Base-by-base conservation (phyloP, 2,888 invertebrate species). In the Celastrina argiolus region DNA sequence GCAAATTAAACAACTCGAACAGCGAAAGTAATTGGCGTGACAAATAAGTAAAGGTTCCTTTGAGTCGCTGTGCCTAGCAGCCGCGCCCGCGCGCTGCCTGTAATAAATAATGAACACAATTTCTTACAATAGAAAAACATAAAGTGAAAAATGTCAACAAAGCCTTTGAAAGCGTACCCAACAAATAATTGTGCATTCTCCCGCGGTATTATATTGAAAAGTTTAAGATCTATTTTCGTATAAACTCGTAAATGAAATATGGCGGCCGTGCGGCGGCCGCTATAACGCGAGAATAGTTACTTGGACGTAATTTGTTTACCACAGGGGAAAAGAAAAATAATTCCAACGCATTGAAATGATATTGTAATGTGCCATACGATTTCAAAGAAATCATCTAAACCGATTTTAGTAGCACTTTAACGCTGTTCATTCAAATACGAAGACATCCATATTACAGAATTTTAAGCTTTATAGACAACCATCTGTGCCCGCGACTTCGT, bases 101-200 rank as follows among this genome's bases (percentile, higher is more conserved):
- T 74, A 72, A 74, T 75, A 74, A 75, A 75, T 74, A 76, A 76
- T 78, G 78, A 78, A 78, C 74, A 78, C 74, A 74, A 75, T 74
- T 74, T 74, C 76, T 75, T 79, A 82, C 82, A 83, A 82, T 83
- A 81, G 82, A 78, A 82, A 80, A 83, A 80, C 79, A 82, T 81
- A 78, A 83, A 79, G 73, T 74, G 74, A 74, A 79, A 81, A 81
- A 83, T 81, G 81, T 83, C 83, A 84, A 82, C 82, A 82, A 78
- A 69, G 69, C 71, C 64, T 72, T 68, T 67, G 67, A 68, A 69
- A 72, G 75, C 74, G 71, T 72, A 74, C 70, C 74, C 72, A 31
- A 41, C 56, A 68, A 66, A 66, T 65, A 67, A 10, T 16, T 36
- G 12, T 66, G 66, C 63, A 39, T 34, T 22, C 31, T 10, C 4